Evolutionary conservation across 2,113 vertebrate species (phyloP).

Genomic region (Grallaria varia): DNA sequence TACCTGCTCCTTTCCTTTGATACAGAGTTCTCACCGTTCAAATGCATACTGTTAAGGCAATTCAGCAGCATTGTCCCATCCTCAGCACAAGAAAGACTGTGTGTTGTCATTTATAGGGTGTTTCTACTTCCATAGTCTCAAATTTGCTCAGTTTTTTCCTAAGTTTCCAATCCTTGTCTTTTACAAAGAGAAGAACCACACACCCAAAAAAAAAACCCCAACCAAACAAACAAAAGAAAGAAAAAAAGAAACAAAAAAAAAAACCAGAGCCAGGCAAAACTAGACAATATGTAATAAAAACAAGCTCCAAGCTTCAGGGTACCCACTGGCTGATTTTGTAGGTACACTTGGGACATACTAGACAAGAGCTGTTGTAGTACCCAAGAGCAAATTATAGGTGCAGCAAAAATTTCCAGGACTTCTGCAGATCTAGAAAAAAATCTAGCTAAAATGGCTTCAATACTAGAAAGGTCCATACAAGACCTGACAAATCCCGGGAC

Average conservation of each 20-base stretch:
- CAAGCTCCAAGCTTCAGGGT: not conserved
- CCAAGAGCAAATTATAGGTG: not conserved
- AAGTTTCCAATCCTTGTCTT: not conserved
- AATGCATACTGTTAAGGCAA: not conserved
- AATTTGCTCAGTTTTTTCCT: not conserved
- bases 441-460: not conserved
- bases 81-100: not conserved
- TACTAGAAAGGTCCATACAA: not conserved
- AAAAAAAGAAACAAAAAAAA: too few relatives aligned
- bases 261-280: not conserved
- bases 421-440: not conserved
- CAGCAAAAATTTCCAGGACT: not conserved
- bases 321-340: not conserved
- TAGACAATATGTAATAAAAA: not conserved
- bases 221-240: too few relatives aligned
- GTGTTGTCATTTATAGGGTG: not conserved
- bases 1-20: not conserved
- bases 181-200: not conserved
- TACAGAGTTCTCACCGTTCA: not conserved
- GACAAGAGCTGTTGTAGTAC: not conserved
- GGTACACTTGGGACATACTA: not conserved
- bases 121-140: not conserved
- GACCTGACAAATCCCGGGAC: not conserved
- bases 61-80: not conserved
- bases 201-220: not conserved